A percentile compares a stretch with the other conserved stretches of the same genome.
Evolutionary conservation across 2,797 vertebrate genomes (phyloP).

Genomic region (Sphenodon punctatus): DNA sequence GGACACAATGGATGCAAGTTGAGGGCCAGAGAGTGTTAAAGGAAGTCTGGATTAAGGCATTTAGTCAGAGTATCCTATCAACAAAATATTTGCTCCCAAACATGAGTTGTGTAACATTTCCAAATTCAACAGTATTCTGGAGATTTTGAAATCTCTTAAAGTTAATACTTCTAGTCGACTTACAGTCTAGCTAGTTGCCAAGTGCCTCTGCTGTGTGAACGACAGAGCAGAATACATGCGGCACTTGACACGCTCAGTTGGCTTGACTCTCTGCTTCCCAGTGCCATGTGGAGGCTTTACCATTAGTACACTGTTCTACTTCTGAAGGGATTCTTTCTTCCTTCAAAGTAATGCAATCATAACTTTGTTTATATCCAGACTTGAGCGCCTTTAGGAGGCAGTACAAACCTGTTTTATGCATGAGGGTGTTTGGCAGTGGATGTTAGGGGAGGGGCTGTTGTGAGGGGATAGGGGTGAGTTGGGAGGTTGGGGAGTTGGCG

Average conservation of each 20-base stretch:
- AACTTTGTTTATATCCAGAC: too few relatives aligned
- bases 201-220: neutral
- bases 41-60: neutral
- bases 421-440: too few relatives aligned
- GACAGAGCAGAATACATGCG: neutral
- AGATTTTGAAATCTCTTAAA: neutral
- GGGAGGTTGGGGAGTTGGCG: too few relatives aligned
- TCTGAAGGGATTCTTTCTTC: neutral
- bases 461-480: too few relatives aligned
- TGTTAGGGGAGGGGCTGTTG: too few relatives aligned
- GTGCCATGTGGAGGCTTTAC: neutral
- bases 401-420: too few relatives aligned
- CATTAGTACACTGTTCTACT: neutral
- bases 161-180: neutral
- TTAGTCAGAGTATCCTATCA: neutral
- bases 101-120: neutral
- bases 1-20: too few relatives aligned
- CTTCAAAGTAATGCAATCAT: too few relatives aligned
- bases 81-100: fast-evolving
- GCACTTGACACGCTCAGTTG: fast-evolving
- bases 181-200: neutral
- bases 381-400: too few relatives aligned
- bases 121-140: neutral
- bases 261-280: neutral
- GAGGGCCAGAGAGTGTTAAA: too few relatives aligned